These are phyloP conservation scores for Falco punctatus DNA, from an alignment of 2,113 vertebrate genomes.

Conservation along the genomic window DNA sequence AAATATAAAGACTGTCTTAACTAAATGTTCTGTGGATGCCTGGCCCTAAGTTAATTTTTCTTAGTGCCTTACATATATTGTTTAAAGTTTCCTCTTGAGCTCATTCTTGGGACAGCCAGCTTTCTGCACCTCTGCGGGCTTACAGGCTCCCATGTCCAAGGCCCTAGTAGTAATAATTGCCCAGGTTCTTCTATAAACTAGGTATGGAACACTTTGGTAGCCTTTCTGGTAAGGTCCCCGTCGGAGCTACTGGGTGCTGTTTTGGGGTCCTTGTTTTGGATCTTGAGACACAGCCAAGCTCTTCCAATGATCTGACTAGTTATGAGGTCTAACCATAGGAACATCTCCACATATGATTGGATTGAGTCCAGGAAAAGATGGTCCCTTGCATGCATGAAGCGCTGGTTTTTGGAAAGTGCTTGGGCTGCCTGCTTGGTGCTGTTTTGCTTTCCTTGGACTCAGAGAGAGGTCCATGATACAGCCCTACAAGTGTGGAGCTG, in stretches of 20 bases:
- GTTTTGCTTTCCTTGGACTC: background rate
- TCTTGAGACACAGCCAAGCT: background rate
- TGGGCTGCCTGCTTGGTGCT: background rate
- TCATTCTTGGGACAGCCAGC: background rate
- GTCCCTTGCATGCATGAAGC: background rate
- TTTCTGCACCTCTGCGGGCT: background rate
- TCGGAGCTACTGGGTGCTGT: background rate
- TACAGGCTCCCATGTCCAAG: background rate
- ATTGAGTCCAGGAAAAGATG: background rate
- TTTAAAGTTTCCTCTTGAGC: background rate
- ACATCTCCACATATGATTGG: background rate
- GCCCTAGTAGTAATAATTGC: background rate
- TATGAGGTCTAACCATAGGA: background rate
- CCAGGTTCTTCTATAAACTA: background rate
- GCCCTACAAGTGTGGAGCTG: rapidly evolving
- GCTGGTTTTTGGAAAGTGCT: background rate
- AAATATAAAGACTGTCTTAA: background rate
- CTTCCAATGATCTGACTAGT: background rate
- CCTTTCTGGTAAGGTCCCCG: rapidly evolving
- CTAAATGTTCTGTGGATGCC: background rate
- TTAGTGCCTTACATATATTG: background rate
- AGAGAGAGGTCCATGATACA: background rate
- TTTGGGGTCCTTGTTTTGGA: background rate
- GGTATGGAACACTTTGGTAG: background rate
- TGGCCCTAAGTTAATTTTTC: background rate